Base-by-base conservation (phyloP, 1,140 invertebrate genomes). In the Drosophila tani region DNA sequence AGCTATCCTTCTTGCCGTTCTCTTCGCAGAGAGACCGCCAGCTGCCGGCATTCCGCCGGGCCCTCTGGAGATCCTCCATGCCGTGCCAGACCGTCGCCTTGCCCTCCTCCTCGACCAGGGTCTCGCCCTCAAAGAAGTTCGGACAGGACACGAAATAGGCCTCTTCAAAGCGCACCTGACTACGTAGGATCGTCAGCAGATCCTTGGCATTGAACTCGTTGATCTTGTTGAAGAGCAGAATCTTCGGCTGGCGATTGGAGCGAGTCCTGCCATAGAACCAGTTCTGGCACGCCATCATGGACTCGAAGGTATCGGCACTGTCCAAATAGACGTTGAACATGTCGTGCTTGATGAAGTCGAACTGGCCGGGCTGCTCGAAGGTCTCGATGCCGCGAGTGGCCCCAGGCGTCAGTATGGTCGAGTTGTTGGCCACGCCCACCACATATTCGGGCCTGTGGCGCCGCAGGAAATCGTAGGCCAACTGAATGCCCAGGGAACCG, bases 271-370 rank as follows among this genome's bases (percentile, higher is more conserved):
- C 83, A 45, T 92, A 75, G 85, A 98, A 99, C 99, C 98, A 99
- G 14, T 95, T 93, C 0, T 94, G 93, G 92, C 98, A 98, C 45
- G 96, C 95, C 69, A 95, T 91, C 78, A 99, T 96, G 92, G 98
- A 99, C 88, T 99, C 97, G 6, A 94, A 84, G 0, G 99, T 99
- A 91, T 99, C 99, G 7, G 99, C 99, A 5, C 98, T 98, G 93
- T 99, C 99, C 50, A 99, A 87, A 90, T 96, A 99, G 90, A 96
- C 98, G 11, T 90, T 79, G 45, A 93, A 93, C 69, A 93, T 93
- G 27, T 93, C 86, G 7, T 91, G 74, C 0, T 88, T 88, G 15
- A 96, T 90, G 9, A 96, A 93, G 84, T 97, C 96, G 63, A 95
- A 96, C 71, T 97, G 93, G 2, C 97, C 97, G 0, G 96, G 95